Evolutionary conservation across 2,113 vertebrate genomes (phyloP), one percentile per base, ranked within the genome.

Genomic region (Campylomormyrus tamandua): DNA sequence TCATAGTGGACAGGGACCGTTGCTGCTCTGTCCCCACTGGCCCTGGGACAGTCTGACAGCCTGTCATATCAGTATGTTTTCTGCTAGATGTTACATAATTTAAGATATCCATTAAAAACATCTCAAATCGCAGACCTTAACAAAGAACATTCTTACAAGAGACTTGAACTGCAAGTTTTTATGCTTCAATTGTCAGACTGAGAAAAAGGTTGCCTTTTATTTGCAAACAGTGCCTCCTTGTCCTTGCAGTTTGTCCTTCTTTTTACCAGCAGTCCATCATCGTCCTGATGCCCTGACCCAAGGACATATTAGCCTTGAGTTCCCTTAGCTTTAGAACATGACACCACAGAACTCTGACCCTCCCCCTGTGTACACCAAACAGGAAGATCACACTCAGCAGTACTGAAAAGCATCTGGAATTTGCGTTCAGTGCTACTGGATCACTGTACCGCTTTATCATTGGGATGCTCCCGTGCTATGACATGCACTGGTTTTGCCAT

Each of bases 351-450:
- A 50, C 31, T 91, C 90, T 91, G 89, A 92, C 91, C 92, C 93
- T 90, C 92, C 92, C 93, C 93, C 90, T 92, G 91, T 87, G 42
- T 89, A 92, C 91, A 66, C 90, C 92, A 92, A 92, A 93, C 49
- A 91, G 91, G 93, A 93, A 93, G 95, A 94, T 95, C 95, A 96
- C 94, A 95, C 94, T 91, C 90, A 58, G 89, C 24, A 90, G 91
- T 94, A 86, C 35, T 80, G 74, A 80, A 80, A 42, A 80, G 74
- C 74, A 80, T 19, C 74, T 17, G 15, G n/a, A 31, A 21, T 24
- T n/a, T 53, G 27, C 13, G 3, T 53, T 11, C 49, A 92, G 92
- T 92, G 92, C 92, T 91, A 62, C 62, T 52, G 91, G 93, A 95
- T 96, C 93, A 85, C 91, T 95, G 95, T 96, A 95, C 95, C 93